phyloP scores from a whole-genome alignment of 2,113 vertebrate species.

The Ctenomys sociabilis region DNA sequence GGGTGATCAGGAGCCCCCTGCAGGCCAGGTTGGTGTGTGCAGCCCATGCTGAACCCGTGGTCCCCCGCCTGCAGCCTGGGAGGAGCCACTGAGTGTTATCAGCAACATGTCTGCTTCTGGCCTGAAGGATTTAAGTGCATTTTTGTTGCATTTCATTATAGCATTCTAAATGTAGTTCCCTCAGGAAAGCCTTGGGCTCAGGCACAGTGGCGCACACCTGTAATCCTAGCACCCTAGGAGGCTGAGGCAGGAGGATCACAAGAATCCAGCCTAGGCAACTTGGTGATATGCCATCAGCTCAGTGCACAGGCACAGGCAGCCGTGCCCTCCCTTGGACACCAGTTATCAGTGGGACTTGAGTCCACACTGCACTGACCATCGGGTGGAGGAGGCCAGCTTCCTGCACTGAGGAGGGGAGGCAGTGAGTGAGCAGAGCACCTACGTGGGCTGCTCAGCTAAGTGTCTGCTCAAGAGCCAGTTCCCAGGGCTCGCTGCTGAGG shows the following conservation, averaged over 20 bases:
- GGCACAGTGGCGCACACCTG: background rate
- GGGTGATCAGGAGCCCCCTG: too few species aligned
- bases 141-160: background rate
- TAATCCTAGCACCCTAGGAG: background rate
- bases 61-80: rapidly evolving
- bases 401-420: background rate
- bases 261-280: background rate
- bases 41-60: rapidly evolving
- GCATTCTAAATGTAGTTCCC: background rate
- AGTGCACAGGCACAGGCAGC: background rate
- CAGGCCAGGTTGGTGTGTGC: background rate
- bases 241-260: background rate
- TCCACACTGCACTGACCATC: rapidly evolving
- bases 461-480: background rate
- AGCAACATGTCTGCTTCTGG: background rate
- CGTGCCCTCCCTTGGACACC: background rate
- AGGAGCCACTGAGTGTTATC: too few species aligned
- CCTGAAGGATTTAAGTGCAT: background rate
- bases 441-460: background rate
- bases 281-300: background rate
- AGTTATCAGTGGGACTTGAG: rapidly evolving
- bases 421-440: background rate
- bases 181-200: background rate
- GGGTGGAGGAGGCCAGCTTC: background rate
- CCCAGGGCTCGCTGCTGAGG: background rate